A percentile compares a stretch with the other conserved stretches of the same genome.
phyloP scores from a whole-genome alignment of 2,888 invertebrate genomes.

The Elegia similella region DNA sequence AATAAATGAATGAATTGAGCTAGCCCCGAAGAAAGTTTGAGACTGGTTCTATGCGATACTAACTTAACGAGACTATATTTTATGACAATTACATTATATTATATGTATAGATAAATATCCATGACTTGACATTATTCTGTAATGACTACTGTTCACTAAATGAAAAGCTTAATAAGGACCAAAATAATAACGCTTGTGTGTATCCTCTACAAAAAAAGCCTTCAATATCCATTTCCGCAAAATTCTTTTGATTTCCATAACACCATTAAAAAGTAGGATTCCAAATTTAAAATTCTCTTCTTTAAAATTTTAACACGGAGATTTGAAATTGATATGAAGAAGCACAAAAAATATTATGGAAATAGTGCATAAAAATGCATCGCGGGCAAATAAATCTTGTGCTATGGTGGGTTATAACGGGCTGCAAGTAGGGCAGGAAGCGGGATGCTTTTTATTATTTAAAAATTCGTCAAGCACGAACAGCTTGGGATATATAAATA shows the following conservation, averaged over 20 bases:
- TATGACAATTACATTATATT: too few species aligned
- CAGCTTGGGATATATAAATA: not conserved
- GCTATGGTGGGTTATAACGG: constrained; percentile 15
- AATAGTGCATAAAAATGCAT: constrained; percentile 56
- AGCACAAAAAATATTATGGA: constrained; percentile 57
- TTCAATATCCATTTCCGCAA: not conserved
- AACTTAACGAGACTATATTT: too few species aligned
- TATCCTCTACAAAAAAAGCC: not conserved
- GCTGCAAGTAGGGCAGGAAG: not conserved
- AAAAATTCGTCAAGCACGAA: not conserved
- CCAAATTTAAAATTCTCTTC: not conserved
- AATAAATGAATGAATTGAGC: too few species aligned
- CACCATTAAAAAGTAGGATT: not conserved
- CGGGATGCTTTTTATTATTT: not conserved
- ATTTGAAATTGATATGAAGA: constrained; percentile 17
- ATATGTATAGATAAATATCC: too few species aligned
- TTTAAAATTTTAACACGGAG: not conserved
- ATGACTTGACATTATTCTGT: too few species aligned
- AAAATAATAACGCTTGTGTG: not conserved
- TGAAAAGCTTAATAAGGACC: too few species aligned
- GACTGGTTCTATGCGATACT: too few species aligned
- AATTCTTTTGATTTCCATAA: not conserved
- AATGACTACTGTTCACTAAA: too few species aligned
- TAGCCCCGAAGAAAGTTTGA: too few species aligned
- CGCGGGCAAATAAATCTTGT: constrained; percentile 47